A percentile compares a stretch with the other conserved stretches of the same genome.
These are phyloP conservation scores for Tetropium fuscum DNA, from an alignment of 2,888 invertebrate genomes.

Conservation along the genomic window DNA sequence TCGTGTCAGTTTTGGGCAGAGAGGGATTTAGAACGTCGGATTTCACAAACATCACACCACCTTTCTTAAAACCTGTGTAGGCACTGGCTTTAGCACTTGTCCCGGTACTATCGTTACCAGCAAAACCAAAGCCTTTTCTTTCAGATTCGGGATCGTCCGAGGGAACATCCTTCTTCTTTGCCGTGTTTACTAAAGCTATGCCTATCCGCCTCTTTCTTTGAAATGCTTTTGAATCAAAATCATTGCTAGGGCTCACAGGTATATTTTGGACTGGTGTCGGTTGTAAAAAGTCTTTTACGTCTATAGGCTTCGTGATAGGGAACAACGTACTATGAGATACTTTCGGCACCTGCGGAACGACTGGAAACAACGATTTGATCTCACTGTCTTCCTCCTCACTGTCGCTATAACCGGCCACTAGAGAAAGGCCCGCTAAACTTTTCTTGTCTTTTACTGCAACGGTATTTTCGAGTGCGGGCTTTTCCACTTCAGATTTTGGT, in stretches of 20 bases:
- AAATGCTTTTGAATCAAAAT: conserved; percentile 66
- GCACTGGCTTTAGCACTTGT: conserved; percentile 31
- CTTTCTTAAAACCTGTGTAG: conserved; percentile 61
- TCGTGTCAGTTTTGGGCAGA: conserved; percentile 27
- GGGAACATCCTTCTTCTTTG: conserved; percentile 41
- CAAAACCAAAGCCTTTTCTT: conserved; percentile 53
- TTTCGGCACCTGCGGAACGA: conserved; percentile 38
- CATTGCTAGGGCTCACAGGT: conserved; percentile 31
- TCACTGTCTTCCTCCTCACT: conserved; percentile 64
- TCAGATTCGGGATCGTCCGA: conserved; percentile 38
- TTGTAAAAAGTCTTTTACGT: conserved; percentile 57
- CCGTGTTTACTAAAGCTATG: conserved; percentile 64
- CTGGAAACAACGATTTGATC: conserved; percentile 28
- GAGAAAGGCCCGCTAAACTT: conserved; percentile 60
- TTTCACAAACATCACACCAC: conserved; percentile 60
- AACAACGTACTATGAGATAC: conserved; percentile 64
- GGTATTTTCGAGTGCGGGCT: not conserved
- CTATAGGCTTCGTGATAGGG: conserved; percentile 64
- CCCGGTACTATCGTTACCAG: conserved; percentile 57
- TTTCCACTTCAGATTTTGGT: conserved; percentile 2
- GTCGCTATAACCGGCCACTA: conserved; percentile 71
- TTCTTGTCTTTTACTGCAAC: conserved; percentile 30
- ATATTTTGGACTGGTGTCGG: conserved; percentile 24
- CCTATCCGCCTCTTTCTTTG: conserved; percentile 70
- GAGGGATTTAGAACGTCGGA: conserved; percentile 49